Evolutionary conservation across 2,113 vertebrate species (phyloP), one percentile per base, ranked within the genome.

Genomic region (Neodon shergylaensis): DNA sequence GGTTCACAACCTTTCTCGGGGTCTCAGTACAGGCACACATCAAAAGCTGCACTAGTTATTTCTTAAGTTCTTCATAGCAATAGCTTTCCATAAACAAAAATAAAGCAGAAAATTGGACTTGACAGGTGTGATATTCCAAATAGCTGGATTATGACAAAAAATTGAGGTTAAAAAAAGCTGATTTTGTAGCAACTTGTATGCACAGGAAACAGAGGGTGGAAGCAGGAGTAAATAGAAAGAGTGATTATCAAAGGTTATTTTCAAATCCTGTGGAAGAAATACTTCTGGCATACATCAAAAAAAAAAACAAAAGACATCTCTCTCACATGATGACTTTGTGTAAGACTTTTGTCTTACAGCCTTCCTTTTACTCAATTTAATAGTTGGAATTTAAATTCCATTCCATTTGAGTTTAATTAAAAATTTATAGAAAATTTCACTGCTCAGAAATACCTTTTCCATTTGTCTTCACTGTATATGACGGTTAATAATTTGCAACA

Each of bases 361-460:
- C 21, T 5, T 42, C 4, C 42, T 82, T 86, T 66, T 49, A 42
- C 52, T 91, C 42, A 70, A 7, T 78, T 36, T 77, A 82, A 91
- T 81, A 72, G 58, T 1, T 79, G 28, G 7, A 22, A 63, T 54
- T 94, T 90, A 84, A 92, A 36, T 94, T 70, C 0, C 3, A 78
- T n/a, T 7, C 70, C 79, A 88, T 88, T 90, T 95, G 17, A 77
- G 93, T 70, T 93, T 95, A 73, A 82, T 92, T 88, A 49, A 83
- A 66, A 81, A 78, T 79, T 54, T 83, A 31, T 66, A 93, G 49
- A 90, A 88, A 90, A 84, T 92, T 42, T 16, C 31, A 65, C 16
- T 65, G 24, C 17, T 91, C 11, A 14, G 65, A 92, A 95, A 83
- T 49, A 54, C 7, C 8, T 42, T 72, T 96, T 77, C 28, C 16